Evolutionary conservation across 2,113 vertebrate species (phyloP).

Genomic region (Oreochromis spilurus): DNA sequence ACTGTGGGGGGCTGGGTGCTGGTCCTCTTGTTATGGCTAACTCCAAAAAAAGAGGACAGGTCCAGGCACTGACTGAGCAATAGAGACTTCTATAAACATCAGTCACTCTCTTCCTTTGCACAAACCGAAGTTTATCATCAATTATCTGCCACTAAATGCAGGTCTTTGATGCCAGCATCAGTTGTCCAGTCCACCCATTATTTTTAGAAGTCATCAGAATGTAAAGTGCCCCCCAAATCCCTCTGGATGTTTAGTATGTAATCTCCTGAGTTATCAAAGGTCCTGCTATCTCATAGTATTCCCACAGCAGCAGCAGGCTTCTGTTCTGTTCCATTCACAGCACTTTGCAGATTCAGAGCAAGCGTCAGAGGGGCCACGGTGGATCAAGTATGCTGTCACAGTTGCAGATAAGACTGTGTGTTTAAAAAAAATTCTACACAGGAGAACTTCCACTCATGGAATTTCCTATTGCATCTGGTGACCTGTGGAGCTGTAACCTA

Average conservation of each 20-base stretch:
- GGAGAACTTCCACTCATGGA: background rate
- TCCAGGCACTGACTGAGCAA: conserved; percentile 9
- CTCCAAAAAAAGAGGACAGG: conserved; percentile 19
- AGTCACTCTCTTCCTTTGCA: background rate
- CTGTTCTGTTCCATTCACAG: conserved; percentile 13
- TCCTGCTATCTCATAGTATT: conserved; percentile 25
- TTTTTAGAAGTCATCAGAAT: background rate
- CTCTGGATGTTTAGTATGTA: background rate
- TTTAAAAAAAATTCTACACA: conserved; percentile 2
- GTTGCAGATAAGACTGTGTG: conserved; percentile 47
- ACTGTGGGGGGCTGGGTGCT: background rate
- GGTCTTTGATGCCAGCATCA: background rate
- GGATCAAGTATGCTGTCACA: conserved; percentile 39
- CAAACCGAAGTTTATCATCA: background rate
- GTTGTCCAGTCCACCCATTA: background rate
- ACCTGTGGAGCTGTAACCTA: background rate
- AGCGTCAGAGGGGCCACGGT: conserved; percentile 15
- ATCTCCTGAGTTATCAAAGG: conserved; percentile 34
- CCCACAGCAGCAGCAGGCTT: conserved; percentile 5
- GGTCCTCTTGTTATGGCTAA: conserved; percentile 39
- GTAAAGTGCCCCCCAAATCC: background rate
- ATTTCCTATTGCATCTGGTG: background rate
- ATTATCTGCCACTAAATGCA: background rate
- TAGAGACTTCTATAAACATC: background rate
- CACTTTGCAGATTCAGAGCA: conserved; percentile 22